These are phyloP conservation scores for Melikaiella ostensackeni DNA, from an alignment of 2,888 invertebrate species.

Conservation along the genomic window DNA sequence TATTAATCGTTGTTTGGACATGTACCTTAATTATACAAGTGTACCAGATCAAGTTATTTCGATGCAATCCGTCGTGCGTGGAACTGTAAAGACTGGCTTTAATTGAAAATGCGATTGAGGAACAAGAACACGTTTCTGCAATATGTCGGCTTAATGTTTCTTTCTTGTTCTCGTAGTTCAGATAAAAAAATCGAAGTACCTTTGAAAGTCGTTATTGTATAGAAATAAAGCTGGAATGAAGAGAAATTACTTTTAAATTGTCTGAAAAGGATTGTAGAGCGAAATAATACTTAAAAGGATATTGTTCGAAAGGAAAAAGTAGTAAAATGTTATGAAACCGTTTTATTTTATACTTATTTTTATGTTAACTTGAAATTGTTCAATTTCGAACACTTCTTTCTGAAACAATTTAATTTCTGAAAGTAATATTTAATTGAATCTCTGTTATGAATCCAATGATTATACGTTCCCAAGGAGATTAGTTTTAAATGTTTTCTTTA, in stretches of 20 bases:
- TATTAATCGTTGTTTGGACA: conserved; percentile 26
- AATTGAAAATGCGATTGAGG: conserved; percentile 53
- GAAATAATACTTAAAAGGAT: too few relatives aligned
- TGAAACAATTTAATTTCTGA: too few relatives aligned
- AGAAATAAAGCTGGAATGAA: background rate
- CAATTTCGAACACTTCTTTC: too few relatives aligned
- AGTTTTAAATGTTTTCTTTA: too few relatives aligned
- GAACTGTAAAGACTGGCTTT: conserved; percentile 46
- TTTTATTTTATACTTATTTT: too few relatives aligned
- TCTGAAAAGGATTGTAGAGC: background rate
- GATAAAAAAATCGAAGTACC: conserved; percentile 22
- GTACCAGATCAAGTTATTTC: background rate
- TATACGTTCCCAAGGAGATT: too few relatives aligned
- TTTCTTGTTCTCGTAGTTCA: background rate
- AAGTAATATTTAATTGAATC: too few relatives aligned
- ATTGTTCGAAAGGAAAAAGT: too few relatives aligned
- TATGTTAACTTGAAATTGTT: too few relatives aligned
- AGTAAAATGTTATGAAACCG: too few relatives aligned
- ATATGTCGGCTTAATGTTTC: background rate
- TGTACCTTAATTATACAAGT: background rate
- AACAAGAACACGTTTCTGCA: conserved; percentile 15
- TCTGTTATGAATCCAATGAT: too few relatives aligned
- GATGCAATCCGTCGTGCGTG: background rate
- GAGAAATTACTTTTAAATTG: background rate
- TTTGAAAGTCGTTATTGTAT: background rate